Percentiles rank a stretch among this genome's conserved stretches.
phyloP scores from a whole-genome alignment of 2,888 invertebrate species.

The Dynastes grantii region DNA sequence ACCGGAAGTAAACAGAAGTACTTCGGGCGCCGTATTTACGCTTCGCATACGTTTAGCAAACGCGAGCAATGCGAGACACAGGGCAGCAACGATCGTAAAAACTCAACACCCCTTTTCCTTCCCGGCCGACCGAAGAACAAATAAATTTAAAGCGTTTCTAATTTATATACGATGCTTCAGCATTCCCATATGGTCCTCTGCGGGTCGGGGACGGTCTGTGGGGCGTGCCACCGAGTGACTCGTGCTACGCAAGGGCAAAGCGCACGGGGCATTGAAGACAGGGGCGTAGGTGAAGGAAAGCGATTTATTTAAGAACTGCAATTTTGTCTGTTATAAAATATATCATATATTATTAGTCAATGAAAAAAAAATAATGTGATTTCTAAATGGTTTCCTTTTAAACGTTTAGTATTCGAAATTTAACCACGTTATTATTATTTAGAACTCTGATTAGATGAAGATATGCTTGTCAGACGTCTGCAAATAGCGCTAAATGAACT shows the following conservation, averaged over 20 bases:
- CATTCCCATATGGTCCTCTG: conserved; percentile 50
- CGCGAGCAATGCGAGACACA: background rate
- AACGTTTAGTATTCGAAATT: too few relatives aligned
- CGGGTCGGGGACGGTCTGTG: conserved; percentile 31
- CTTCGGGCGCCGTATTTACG: background rate
- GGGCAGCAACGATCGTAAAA: conserved; percentile 15
- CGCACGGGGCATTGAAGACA: conserved; percentile 26
- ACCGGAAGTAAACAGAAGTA: conserved; percentile 34
- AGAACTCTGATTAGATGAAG: too few relatives aligned
- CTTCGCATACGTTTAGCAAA: conserved; percentile 23
- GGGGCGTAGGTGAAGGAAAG: background rate
- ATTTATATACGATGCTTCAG: conserved; percentile 42
- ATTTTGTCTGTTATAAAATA: too few relatives aligned
- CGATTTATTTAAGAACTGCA: background rate
- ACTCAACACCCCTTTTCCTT: conserved; percentile 34
- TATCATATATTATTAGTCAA: too few relatives aligned
- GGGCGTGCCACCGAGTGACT: conserved; percentile 51
- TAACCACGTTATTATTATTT: too few relatives aligned
- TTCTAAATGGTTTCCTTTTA: too few relatives aligned
- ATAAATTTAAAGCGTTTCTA: conserved; percentile 48
- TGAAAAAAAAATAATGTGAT: too few relatives aligned
- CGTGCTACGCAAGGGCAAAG: conserved; percentile 47
- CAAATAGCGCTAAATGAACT: too few relatives aligned
- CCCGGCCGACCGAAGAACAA: conserved; percentile 44
- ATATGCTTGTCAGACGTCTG: too few relatives aligned